Evolutionary conservation across 1,140 invertebrate genomes (phyloP).

Genomic region (Copidosoma floridanum): DNA sequence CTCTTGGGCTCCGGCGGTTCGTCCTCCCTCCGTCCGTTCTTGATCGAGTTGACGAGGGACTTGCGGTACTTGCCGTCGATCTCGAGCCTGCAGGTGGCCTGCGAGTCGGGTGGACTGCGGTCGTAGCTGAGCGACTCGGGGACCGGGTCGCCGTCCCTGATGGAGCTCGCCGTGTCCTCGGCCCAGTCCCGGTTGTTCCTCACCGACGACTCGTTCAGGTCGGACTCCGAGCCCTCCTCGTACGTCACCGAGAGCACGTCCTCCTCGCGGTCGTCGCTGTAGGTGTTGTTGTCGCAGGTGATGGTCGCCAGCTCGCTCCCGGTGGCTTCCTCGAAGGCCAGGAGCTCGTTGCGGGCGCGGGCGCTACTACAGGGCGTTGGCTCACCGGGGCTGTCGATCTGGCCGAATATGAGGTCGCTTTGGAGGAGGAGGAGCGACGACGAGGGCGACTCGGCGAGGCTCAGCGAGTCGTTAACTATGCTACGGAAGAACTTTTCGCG

Average conservation of each 20-base stretch:
- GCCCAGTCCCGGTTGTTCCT: neutral
- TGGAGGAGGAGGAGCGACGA: constrained; percentile 5
- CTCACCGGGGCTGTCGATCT: neutral
- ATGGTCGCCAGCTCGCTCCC: constrained; percentile 10
- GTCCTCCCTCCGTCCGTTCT: constrained; percentile 40
- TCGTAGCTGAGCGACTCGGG: neutral
- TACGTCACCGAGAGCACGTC: constrained; percentile 11
- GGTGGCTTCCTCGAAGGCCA: constrained; percentile 14
- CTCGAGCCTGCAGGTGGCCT: constrained; percentile 32
- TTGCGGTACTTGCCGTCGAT: constrained; percentile 52
- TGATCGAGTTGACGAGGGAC: constrained; percentile 48
- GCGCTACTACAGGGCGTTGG: constrained; percentile 18
- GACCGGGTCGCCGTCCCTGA: neutral
- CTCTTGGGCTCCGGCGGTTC: neutral
- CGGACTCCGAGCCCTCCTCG: constrained; percentile 14
- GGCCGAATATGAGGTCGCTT: constrained; percentile 2
- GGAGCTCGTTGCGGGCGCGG: constrained; percentile 15
- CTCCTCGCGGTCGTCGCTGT: constrained; percentile 12
- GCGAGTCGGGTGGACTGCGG: neutral
- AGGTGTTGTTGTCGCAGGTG: constrained; percentile 3
- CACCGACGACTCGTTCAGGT: constrained; percentile 4
- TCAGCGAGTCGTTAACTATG: constrained; percentile 40
- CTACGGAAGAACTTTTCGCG: constrained; percentile 41
- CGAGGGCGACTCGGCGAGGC: constrained; percentile 5
- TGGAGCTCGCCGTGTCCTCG: neutral